Conservation (phyloP, 2,113 vertebrate genomes). For the Mus spicilegus region DNA sequence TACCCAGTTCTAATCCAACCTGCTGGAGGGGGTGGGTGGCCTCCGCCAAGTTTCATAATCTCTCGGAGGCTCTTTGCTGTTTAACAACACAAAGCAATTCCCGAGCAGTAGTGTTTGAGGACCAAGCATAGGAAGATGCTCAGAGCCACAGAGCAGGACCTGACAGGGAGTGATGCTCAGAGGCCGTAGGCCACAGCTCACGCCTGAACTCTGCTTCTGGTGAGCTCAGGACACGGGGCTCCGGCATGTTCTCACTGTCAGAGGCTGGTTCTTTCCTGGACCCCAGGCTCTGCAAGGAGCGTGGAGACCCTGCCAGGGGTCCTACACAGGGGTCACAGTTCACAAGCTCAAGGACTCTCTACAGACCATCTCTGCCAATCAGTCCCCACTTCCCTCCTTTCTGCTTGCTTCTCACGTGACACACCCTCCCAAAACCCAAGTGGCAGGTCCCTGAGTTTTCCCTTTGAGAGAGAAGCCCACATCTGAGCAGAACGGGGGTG, state of each 20-base stretch:
- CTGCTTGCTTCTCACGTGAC: background rate
- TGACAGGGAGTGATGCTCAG: background rate
- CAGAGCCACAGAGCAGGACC: background rate
- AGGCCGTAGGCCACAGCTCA: rapidly evolving
- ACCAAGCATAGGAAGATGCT: background rate
- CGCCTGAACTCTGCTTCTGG: background rate
- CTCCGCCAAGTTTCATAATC: background rate
- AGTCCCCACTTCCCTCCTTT: background rate
- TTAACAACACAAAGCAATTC: background rate
- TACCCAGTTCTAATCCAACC: background rate
- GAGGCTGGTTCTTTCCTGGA: background rate
- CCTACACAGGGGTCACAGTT: background rate
- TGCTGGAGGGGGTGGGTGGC: background rate
- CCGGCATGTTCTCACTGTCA: background rate
- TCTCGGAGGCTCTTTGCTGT: conserved; percentile 5
- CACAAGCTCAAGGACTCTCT: background rate
- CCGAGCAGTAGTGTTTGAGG: background rate
- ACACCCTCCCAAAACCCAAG: background rate
- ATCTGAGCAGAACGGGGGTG: background rate
- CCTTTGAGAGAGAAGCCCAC: background rate
- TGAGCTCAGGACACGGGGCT: background rate
- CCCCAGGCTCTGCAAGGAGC: background rate
- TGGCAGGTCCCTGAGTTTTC: background rate
- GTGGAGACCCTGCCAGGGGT: background rate
- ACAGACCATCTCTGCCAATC: too few species aligned